Percentiles rank a stretch among this genome's conserved stretches.
phyloP scores from a whole-genome alignment of 2,113 vertebrate species.

The Etheostoma cragini region DNA sequence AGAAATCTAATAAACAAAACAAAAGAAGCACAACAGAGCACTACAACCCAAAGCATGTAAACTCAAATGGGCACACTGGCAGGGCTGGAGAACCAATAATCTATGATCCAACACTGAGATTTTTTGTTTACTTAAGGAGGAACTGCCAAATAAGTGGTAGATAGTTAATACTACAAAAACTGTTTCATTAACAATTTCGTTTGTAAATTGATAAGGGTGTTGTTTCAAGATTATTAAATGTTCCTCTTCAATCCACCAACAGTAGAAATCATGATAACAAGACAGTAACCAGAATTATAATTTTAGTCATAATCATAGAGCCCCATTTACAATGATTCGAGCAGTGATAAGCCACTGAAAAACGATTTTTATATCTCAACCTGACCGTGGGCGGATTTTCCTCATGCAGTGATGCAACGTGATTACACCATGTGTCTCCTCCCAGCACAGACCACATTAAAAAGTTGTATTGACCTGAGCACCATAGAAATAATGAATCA shows the following conservation, averaged over 20 bases:
- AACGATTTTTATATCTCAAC: slow-evolving; percentile 1
- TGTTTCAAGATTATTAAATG: slow-evolving; percentile 9
- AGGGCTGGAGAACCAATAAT: slow-evolving; percentile 30
- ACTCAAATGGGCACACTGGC: slow-evolving; percentile 51
- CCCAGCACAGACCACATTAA: slow-evolving; percentile 54
- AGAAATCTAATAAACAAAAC: slow-evolving; percentile 46
- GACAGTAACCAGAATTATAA: slow-evolving; percentile 3
- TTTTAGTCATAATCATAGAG: slow-evolving; percentile 14
- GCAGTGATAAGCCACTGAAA: slow-evolving; percentile 14
- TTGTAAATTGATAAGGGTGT: slow-evolving; percentile 6
- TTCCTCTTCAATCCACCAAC: slow-evolving; percentile 16
- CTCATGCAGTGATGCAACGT: slow-evolving; percentile 66
- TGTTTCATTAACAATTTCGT: not conserved
- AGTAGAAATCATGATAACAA: slow-evolving; percentile 36
- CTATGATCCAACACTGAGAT: slow-evolving; percentile 1
- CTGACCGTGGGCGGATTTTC: slow-evolving; percentile 44
- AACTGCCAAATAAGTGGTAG: slow-evolving; percentile 14
- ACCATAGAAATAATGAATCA: slow-evolving; percentile 64
- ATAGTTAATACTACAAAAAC: not conserved
- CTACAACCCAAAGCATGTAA: slow-evolving; percentile 63
- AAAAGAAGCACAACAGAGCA: slow-evolving; percentile 62
- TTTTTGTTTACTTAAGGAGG: slow-evolving; percentile 9
- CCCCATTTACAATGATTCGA: slow-evolving; percentile 2
- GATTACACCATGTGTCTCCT: slow-evolving; percentile 54
- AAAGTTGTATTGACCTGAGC: slow-evolving; percentile 69